phyloP scores from a whole-genome alignment of 2,113 vertebrate genomes.

The Sula dactylatra region DNA sequence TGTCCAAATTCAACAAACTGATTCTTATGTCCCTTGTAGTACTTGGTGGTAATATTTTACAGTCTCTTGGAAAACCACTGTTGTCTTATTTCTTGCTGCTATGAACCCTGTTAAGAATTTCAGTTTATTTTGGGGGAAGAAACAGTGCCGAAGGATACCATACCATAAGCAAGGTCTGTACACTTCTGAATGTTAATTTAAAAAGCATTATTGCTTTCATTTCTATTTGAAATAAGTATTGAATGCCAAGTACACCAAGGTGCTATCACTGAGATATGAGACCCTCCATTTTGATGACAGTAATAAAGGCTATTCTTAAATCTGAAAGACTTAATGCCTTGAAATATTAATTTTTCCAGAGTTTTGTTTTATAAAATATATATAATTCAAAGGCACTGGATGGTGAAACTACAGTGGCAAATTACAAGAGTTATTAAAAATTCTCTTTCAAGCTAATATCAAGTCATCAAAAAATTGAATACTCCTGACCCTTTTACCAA shows the following conservation, averaged over 20 bases:
- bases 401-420: slow-evolving; percentile 50
- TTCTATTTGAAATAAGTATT: background rate
- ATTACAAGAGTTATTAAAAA: slow-evolving; percentile 76
- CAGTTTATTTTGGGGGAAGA: background rate
- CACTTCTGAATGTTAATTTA: background rate
- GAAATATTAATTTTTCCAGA: slow-evolving; percentile 3
- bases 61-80: background rate
- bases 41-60: background rate
- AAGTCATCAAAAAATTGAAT: slow-evolving; percentile 72
- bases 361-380: slow-evolving; percentile 53
- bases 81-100: background rate
- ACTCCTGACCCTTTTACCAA: slow-evolving; percentile 71
- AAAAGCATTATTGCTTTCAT: background rate
- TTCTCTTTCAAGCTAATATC: slow-evolving; percentile 73
- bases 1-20: background rate
- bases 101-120: background rate
- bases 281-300: background rate
- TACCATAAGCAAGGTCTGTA: background rate
- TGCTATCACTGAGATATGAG: background rate
- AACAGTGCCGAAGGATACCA: background rate
- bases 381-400: slow-evolving; percentile 47
- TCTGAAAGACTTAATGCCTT: background rate
- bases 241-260: background rate
- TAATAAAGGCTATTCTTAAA: background rate
- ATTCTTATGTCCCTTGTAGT: background rate